These are phyloP conservation scores for Diadegma fenestrale DNA, from an alignment of 2,888 invertebrate genomes.

Conservation along the genomic window DNA sequence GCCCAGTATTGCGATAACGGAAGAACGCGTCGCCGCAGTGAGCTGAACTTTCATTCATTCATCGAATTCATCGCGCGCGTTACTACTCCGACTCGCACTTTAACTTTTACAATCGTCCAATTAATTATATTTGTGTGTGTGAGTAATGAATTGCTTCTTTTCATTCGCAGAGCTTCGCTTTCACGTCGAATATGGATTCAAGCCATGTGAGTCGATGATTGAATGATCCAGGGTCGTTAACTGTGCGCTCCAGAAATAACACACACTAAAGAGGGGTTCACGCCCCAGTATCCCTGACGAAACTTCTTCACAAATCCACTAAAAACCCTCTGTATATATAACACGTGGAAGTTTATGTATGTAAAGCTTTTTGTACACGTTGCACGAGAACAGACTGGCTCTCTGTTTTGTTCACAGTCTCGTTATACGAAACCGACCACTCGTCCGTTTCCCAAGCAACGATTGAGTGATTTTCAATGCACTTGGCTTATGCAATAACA, in stretches of 20 bases:
- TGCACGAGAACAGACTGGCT: conserved; percentile 60
- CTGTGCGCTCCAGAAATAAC: conserved; percentile 61
- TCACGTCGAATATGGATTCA: conserved; percentile 34
- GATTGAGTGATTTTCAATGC: conserved; percentile 35
- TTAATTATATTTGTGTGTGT: neutral
- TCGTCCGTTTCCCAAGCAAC: conserved; percentile 37
- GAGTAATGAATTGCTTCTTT: conserved; percentile 58
- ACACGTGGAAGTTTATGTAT: neutral
- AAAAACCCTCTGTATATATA: conserved; percentile 17
- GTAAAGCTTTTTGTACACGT: neutral
- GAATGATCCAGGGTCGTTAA: conserved; percentile 61
- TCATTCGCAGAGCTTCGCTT: conserved; percentile 51
- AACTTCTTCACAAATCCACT: conserved; percentile 12
- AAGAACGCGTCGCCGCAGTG: conserved; percentile 42
- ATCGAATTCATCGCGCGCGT: conserved; percentile 36
- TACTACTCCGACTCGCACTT: conserved; percentile 16
- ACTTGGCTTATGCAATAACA: neutral
- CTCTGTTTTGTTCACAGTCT: conserved; percentile 51
- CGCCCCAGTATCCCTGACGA: conserved; percentile 41
- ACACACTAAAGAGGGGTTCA: conserved; percentile 27
- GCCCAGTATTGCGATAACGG: conserved; percentile 37
- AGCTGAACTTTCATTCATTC: conserved; percentile 64
- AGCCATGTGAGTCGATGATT: conserved; percentile 54
- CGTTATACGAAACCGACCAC: conserved; percentile 35
- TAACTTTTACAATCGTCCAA: conserved; percentile 8